phyloP scores from a whole-genome alignment of 2,888 invertebrate genomes.

The Ernsta delagoae region DNA sequence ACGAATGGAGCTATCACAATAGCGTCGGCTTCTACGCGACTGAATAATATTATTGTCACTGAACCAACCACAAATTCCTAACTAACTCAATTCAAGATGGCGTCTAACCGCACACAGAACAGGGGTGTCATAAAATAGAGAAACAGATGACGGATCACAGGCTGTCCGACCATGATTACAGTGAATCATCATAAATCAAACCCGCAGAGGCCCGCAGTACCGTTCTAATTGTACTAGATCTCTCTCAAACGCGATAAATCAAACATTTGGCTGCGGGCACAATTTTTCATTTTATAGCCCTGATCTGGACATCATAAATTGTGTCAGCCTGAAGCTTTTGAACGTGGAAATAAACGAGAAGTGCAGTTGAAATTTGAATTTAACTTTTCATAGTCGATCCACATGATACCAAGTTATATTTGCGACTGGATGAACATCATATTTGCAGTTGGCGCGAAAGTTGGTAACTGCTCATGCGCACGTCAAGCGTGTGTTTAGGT shows the following conservation, averaged over 20 bases:
- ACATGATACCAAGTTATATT: no score
- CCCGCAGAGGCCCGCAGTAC: constrained; percentile 77
- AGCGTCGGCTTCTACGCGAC: not conserved
- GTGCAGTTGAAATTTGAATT: constrained; percentile 8
- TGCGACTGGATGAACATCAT: no score
- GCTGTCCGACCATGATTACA: constrained; percentile 69
- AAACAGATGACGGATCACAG: constrained; percentile 70
- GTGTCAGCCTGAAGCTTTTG: constrained; percentile 57
- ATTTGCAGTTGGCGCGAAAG: no score
- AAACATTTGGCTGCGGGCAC: constrained; percentile 74
- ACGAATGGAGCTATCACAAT: constrained; percentile 20
- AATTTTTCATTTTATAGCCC: constrained; percentile 61
- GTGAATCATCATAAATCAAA: constrained; percentile 81
- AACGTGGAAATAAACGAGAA: constrained; percentile 16
- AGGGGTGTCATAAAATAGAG: constrained; percentile 72
- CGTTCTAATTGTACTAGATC: constrained; percentile 75
- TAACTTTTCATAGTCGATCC: not conserved
- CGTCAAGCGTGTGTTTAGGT: no score
- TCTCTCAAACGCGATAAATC: constrained; percentile 69
- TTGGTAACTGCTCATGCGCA: no score
- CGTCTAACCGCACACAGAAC: constrained; percentile 70
- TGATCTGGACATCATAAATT: constrained; percentile 63
- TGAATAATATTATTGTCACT: constrained; percentile 40
- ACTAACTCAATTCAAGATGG: constrained; percentile 66
- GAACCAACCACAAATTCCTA: constrained; percentile 52